Conservation (phyloP, 2,888 invertebrate species). For the Eurytoma californica region DNA sequence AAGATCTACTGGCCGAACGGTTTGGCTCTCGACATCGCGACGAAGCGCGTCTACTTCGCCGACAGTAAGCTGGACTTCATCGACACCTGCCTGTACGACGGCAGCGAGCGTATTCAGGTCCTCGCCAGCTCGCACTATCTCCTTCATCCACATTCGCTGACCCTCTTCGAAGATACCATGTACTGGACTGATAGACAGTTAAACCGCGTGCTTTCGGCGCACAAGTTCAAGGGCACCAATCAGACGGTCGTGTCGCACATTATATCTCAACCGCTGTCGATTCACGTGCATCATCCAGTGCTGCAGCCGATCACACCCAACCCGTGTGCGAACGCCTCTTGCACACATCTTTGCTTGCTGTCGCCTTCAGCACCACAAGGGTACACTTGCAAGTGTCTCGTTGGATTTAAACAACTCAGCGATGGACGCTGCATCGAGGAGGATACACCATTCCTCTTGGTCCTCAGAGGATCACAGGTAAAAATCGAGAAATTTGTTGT, state of each 20-base stretch:
- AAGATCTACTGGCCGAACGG: constrained; percentile 99
- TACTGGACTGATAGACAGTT: constrained; percentile 98
- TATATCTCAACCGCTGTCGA: constrained; percentile 95
- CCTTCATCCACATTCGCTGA: constrained; percentile 95
- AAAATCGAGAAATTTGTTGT: neutral
- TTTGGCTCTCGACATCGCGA: constrained; percentile 95
- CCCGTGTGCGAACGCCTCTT: constrained; percentile 86
- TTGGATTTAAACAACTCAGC: constrained; percentile 84
- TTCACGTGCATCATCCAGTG: constrained; percentile 96
- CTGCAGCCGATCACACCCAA: constrained; percentile 88
- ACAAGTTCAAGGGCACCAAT: constrained; percentile 93
- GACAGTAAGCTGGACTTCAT: constrained; percentile 98
- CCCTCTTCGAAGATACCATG: constrained; percentile 95
- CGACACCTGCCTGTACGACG: constrained; percentile 98
- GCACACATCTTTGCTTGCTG: constrained; percentile 94
- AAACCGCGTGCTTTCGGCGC: constrained; percentile 91
- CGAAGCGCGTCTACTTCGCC: constrained; percentile 95
- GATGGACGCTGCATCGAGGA: constrained; percentile 88
- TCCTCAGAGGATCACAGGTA: constrained; percentile 88
- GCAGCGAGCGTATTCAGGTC: constrained; percentile 91
- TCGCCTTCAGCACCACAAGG: constrained; percentile 84
- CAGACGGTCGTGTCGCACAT: constrained; percentile 95
- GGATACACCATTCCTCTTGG: constrained; percentile 91
- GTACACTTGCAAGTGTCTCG: constrained; percentile 93
- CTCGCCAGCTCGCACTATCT: constrained; percentile 92